phyloP scores from a whole-genome alignment of 2,113 vertebrate species.

The Illadopsis cleaveri region DNA sequence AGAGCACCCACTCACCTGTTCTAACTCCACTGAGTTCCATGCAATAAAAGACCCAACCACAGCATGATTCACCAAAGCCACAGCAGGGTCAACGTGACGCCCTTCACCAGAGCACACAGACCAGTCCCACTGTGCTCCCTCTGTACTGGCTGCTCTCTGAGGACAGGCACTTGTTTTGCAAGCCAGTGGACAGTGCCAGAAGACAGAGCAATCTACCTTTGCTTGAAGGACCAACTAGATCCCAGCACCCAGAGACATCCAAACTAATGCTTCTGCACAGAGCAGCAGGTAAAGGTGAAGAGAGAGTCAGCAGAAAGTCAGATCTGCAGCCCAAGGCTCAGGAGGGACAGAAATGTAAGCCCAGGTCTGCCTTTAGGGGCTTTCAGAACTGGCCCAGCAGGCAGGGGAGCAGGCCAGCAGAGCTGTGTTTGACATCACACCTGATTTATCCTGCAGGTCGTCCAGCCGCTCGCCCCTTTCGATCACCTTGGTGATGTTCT shows the following conservation, averaged over 20 bases:
- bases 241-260: background rate
- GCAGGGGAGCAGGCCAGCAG: background rate
- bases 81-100: background rate
- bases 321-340: background rate
- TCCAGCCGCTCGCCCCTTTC: slow-evolving; percentile 95
- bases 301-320: background rate
- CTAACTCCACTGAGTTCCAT: background rate
- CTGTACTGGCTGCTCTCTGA: background rate
- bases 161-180: background rate
- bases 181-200: background rate
- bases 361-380: background rate
- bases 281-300: background rate
- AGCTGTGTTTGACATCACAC: slow-evolving; percentile 64
- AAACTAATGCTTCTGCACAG: background rate
- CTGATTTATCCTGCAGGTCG: slow-evolving; percentile 98
- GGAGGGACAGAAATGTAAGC: background rate
- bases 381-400: background rate
- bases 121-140: background rate
- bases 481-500: slow-evolving; percentile 99
- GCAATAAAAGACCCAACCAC: background rate
- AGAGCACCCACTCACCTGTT: background rate
- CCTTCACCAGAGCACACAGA: background rate
- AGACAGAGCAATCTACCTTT: background rate
- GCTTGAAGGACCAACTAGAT: background rate
- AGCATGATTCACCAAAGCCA: background rate